Conservation (phyloP, 2,797 vertebrate genomes). For the Melanotaenia maccullochi region DNA sequence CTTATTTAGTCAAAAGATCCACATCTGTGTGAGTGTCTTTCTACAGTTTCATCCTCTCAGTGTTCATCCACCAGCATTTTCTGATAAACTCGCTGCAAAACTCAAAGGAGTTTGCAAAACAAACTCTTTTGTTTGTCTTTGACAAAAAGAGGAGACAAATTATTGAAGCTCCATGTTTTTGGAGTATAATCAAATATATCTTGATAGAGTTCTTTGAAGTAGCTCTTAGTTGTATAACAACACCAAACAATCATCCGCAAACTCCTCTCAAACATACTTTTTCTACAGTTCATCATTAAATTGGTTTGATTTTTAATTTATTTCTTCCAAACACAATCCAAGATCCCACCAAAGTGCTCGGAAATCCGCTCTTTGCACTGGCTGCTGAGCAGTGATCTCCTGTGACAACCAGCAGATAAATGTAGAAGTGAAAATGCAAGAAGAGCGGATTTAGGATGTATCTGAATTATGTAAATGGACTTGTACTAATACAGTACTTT, state of each 20-base stretch:
- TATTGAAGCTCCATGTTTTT: conserved; percentile 24
- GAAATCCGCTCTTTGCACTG: no score
- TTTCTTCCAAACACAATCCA: no score
- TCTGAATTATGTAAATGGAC: no score
- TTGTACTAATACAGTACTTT: no score
- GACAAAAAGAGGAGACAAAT: conserved; percentile 12
- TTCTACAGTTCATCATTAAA: no score
- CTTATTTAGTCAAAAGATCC: background rate
- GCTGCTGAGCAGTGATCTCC: no score
- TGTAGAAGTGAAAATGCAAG: no score
- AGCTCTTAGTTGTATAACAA: conserved; percentile 4
- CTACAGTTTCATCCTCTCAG: background rate
- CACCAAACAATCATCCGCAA: background rate
- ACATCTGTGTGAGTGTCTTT: background rate
- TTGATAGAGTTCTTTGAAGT: conserved; percentile 1
- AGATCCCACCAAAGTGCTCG: no score
- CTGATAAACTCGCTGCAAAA: conserved; percentile 19
- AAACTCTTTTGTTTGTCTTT: conserved; percentile 3
- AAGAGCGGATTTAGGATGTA: no score
- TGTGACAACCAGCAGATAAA: no score
- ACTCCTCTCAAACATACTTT: background rate
- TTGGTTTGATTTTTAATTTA: no score
- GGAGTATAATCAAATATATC: conserved; percentile 18
- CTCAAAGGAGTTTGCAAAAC: background rate
- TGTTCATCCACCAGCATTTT: conserved; percentile 1